A percentile compares a stretch with the other conserved stretches of the same genome.
Evolutionary conservation across 2,113 vertebrate genomes (phyloP).

Genomic region (Syngnathoides biaculeatus): DNA sequence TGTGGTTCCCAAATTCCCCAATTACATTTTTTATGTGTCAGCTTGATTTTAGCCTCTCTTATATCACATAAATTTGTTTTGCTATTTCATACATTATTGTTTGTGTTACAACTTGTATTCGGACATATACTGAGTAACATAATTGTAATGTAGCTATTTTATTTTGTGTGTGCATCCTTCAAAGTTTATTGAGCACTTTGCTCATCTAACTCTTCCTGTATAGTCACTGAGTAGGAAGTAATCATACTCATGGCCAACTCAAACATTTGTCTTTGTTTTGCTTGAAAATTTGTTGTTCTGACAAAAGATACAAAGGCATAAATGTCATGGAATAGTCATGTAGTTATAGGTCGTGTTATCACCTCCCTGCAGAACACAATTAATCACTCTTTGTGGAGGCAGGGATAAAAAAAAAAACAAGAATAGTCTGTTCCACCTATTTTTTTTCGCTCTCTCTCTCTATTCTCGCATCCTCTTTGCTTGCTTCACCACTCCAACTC

Average conservation of each 20-base stretch:
- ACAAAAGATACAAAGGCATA: slow-evolving; percentile 17
- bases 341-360: slow-evolving; percentile 35
- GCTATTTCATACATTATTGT: neutral
- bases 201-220: neutral
- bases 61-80: slow-evolving; percentile 8
- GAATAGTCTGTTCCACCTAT: slow-evolving; percentile 9
- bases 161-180: neutral
- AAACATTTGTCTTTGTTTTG: neutral
- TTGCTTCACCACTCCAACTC: neutral
- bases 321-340: slow-evolving; percentile 40
- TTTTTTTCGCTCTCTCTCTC: neutral
- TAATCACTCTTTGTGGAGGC: slow-evolving; percentile 38
- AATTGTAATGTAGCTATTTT: neutral
- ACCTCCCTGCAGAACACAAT: slow-evolving; percentile 29
- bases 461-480: neutral
- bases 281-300: slow-evolving; percentile 1
- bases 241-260: neutral
- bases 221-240: slow-evolving; percentile 1
- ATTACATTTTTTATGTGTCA: neutral
- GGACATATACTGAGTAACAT: neutral
- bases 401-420: slow-evolving; percentile 17
- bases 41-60: slow-evolving; percentile 1
- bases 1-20: neutral
- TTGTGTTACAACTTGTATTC: neutral
- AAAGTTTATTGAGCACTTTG: neutral